Evolutionary conservation across 2,113 vertebrate species (phyloP).

Genomic region (Chelonoidis abingdonii): DNA sequence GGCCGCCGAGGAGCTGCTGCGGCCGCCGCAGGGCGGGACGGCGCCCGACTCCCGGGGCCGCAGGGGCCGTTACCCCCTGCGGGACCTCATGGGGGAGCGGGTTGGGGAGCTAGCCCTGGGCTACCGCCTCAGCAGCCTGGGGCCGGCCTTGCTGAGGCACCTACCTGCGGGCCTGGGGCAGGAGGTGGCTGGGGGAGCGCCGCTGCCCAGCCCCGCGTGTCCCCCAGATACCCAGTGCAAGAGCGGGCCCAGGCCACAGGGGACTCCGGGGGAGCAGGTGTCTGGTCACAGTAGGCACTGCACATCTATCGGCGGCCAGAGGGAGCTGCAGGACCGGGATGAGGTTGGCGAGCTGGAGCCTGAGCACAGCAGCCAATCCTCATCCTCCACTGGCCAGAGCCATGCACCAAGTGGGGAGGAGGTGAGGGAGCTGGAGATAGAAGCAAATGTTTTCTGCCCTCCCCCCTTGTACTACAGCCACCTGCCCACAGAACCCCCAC

Average conservation of each 20-base stretch:
- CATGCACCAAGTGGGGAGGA: not conserved
- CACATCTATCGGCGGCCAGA: not conserved
- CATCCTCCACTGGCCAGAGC: not conserved
- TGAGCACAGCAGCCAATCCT: not conserved
- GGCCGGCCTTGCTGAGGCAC: conserved; percentile 69
- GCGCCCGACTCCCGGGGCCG: conserved; percentile 68
- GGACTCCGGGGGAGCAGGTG: not conserved
- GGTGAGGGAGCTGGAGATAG: conserved; percentile 62
- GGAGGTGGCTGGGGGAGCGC: not conserved
- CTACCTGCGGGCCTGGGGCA: not conserved
- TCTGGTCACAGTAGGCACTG: not conserved
- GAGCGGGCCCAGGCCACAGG: not conserved
- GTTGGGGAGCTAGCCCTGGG: conserved; percentile 82
- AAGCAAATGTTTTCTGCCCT: conserved; percentile 82
- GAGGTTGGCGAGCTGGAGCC: conserved; percentile 50
- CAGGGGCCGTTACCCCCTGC: conserved; percentile 71
- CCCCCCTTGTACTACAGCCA: conserved; percentile 86
- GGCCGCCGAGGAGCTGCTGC: conserved; percentile 67
- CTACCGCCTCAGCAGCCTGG: conserved; percentile 84
- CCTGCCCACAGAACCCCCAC: conserved; percentile 19
- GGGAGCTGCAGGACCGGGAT: not conserved
- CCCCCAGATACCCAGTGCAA: not conserved
- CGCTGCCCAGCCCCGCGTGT: not conserved
- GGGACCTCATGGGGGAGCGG: conserved; percentile 71
- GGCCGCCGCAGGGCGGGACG: not conserved